These are phyloP conservation scores for Ceyx melanurus DNA, from an alignment of 2,113 vertebrate genomes.

Conservation along the genomic window DNA sequence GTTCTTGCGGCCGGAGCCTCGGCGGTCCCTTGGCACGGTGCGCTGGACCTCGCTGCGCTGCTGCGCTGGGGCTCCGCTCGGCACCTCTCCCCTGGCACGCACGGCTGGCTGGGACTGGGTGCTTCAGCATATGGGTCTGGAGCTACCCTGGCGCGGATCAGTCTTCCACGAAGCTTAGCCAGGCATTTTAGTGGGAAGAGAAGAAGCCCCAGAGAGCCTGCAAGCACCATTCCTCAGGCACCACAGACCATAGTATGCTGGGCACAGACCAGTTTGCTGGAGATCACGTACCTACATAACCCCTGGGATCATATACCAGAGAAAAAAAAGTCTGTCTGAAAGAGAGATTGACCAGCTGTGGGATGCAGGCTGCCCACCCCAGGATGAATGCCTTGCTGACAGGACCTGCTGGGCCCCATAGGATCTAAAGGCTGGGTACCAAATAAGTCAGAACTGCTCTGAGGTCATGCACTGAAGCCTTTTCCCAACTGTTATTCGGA, in stretches of 20 bases:
- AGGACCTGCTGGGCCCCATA: background rate
- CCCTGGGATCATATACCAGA: background rate
- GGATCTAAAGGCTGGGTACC: background rate
- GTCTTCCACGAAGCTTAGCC: background rate
- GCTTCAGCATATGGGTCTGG: background rate
- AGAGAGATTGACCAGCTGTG: background rate
- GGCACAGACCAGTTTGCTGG: fast-evolving
- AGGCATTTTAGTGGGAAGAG: background rate
- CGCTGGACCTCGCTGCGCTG: background rate
- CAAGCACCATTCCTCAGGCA: background rate
- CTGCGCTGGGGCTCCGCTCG: background rate
- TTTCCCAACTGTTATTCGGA: background rate
- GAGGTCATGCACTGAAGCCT: background rate
- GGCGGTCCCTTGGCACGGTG: slow-evolving; percentile 5
- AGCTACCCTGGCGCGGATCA: background rate
- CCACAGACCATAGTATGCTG: background rate
- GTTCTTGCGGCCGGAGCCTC: background rate
- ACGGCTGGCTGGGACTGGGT: background rate
- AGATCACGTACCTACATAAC: background rate
- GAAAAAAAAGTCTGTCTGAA: background rate
- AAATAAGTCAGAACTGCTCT: background rate
- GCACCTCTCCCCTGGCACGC: background rate
- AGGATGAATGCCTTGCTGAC: background rate
- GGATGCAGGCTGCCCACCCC: background rate
- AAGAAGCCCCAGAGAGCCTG: background rate